Evolutionary conservation across 2,888 invertebrate species (phyloP).

Genomic region (Euplagia quadripunctaria): DNA sequence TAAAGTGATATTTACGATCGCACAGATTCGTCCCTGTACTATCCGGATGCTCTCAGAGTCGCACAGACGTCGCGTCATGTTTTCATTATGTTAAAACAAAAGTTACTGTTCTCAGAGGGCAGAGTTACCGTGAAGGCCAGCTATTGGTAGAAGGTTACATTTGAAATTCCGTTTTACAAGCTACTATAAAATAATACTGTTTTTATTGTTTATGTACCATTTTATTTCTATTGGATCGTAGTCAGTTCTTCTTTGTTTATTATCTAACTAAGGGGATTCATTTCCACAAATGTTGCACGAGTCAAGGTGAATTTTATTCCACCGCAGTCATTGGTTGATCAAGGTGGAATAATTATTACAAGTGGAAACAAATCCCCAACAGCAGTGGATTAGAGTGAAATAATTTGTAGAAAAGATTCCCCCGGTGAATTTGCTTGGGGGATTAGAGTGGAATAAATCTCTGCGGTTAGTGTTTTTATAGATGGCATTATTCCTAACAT

Average conservation of each 20-base stretch:
- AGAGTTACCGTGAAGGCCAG: constrained; percentile 1
- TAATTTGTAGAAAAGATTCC: too few relatives aligned
- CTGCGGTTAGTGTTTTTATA: not conserved
- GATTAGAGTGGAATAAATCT: too few relatives aligned
- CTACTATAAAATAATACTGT: not conserved
- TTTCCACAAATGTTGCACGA: too few relatives aligned
- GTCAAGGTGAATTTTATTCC: too few relatives aligned
- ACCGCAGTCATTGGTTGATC: too few relatives aligned
- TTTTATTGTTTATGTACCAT: not conserved
- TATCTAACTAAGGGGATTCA: too few relatives aligned
- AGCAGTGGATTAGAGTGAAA: too few relatives aligned
- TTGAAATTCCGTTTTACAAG: constrained; percentile 23
- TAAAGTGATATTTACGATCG: constrained; percentile 54
- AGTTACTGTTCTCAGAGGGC: constrained; percentile 51
- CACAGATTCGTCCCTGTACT: constrained; percentile 40
- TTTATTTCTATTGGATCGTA: not conserved
- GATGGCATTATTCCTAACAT: not conserved
- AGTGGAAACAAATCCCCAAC: too few relatives aligned
- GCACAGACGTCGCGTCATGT: constrained; percentile 33
- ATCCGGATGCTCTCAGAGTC: not conserved
- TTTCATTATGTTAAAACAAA: constrained; percentile 58
- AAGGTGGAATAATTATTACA: too few relatives aligned
- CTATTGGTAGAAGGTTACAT: constrained; percentile 35
- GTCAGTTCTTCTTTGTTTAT: not conserved
- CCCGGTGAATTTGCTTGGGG: too few relatives aligned